A percentile compares a stretch with the other conserved stretches of the same genome.
phyloP scores from a whole-genome alignment of 30 jellyfish, hydroid and myxozoan species.

The Morbakka virulenta region DNA sequence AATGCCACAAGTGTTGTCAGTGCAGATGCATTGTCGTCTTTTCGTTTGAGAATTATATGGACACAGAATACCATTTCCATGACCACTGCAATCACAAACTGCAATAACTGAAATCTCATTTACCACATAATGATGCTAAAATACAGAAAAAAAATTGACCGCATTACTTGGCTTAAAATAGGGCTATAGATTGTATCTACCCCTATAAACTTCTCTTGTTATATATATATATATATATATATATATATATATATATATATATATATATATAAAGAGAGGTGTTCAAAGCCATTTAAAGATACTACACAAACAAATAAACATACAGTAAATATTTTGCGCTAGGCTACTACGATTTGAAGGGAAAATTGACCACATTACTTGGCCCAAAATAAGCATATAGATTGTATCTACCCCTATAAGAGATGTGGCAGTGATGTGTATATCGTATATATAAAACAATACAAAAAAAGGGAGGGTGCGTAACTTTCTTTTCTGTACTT shows the following conservation, averaged over 20 bases:
- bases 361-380: background rate
- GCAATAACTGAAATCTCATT: conserved; percentile 63
- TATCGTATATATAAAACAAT: no score
- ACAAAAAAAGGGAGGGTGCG: no score
- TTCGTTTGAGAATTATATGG: conserved; percentile 75
- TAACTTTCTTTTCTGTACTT: no score
- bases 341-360: conserved; percentile 58
- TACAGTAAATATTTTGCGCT: no score
- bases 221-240: no score
- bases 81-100: conserved; percentile 93
- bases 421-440: no score
- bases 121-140: conserved; percentile 92
- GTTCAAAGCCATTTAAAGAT: no score
- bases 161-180: background rate
- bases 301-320: no score
- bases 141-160: background rate
- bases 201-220: background rate
- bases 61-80: conserved; percentile 84
- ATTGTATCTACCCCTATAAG: background rate
- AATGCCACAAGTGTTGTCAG: conserved; percentile 87
- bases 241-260: no score
- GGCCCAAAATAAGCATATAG: background rate
- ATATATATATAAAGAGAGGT: no score
- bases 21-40: conserved; percentile 72
- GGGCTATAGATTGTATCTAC: background rate